Evolutionary conservation across 2,797 vertebrate species (phyloP).

Genomic region (Halcyon smyrnensis): DNA sequence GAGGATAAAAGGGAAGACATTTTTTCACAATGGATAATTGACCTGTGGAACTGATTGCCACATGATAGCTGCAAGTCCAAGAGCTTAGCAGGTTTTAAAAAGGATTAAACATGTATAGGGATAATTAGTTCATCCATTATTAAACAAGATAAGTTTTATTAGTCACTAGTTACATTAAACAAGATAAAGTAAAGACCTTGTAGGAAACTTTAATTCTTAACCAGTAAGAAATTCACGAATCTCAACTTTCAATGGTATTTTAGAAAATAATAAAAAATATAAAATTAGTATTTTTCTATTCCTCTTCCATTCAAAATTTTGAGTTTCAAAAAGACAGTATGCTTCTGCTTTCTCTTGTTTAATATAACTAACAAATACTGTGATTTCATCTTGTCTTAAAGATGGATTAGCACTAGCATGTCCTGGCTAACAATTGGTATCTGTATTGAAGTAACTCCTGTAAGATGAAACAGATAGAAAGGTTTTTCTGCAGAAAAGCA

Average conservation of each 20-base stretch:
- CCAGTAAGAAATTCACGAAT: background rate
- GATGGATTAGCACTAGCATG: background rate
- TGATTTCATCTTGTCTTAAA: constrained; percentile 14
- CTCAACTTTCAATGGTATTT: background rate
- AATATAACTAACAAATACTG: background rate
- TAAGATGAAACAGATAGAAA: background rate
- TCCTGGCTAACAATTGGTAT: background rate
- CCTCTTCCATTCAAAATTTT: background rate
- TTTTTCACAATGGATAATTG: constrained; percentile 70
- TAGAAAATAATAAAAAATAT: background rate
- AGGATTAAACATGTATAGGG: constrained; percentile 67
- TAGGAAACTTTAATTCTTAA: constrained; percentile 43
- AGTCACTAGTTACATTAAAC: constrained; percentile 62
- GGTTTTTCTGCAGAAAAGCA: background rate
- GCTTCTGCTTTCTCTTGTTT: background rate
- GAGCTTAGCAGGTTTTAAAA: constrained; percentile 69
- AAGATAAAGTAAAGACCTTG: constrained; percentile 51
- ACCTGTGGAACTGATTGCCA: constrained; percentile 65
- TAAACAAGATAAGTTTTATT: constrained; percentile 74
- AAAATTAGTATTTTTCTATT: background rate
- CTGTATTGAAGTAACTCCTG: background rate
- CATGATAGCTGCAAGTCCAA: constrained; percentile 62
- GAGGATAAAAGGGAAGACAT: constrained; percentile 50
- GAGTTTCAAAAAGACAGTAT: background rate
- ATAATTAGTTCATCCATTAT: constrained; percentile 71